These are phyloP conservation scores for Cochlearius cochlearius DNA, from an alignment of 2,113 vertebrate species.

Conservation along the genomic window DNA sequence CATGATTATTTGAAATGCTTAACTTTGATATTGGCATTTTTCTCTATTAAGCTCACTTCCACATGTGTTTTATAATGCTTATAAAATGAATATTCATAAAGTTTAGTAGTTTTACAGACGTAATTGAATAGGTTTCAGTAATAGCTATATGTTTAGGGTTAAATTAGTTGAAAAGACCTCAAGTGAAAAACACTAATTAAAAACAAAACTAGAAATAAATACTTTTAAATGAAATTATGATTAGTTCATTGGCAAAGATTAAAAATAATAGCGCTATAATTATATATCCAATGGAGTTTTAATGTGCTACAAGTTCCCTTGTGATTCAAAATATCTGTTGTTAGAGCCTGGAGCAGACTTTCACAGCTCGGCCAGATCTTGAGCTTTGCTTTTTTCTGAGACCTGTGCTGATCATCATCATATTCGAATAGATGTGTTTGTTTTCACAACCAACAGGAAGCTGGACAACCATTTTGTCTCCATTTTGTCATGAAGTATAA, in stretches of 20 bases:
- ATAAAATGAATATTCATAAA: conserved; percentile 15
- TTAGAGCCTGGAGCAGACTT: neutral
- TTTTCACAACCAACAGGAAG: neutral
- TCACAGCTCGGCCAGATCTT: neutral
- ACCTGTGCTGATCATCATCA: neutral
- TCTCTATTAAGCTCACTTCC: neutral
- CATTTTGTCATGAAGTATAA: neutral
- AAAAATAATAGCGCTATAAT: neutral
- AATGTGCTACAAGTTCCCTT: neutral
- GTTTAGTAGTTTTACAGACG: conserved; percentile 16
- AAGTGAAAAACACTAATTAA: conserved; percentile 42
- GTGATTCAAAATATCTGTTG: neutral
- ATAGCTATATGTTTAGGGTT: conserved; percentile 18
- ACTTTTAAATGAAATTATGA: neutral
- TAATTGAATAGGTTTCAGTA: neutral
- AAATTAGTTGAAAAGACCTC: conserved; percentile 44
- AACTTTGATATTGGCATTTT: neutral
- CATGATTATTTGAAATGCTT: neutral
- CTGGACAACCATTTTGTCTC: neutral
- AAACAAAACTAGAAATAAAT: neutral
- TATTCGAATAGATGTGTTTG: neutral
- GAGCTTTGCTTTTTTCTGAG: neutral
- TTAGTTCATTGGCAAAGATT: neutral
- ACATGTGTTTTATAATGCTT: neutral
- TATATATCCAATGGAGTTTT: neutral